Base-by-base conservation (phyloP, 2,888 invertebrate species). In the Stenurella melanura region DNA sequence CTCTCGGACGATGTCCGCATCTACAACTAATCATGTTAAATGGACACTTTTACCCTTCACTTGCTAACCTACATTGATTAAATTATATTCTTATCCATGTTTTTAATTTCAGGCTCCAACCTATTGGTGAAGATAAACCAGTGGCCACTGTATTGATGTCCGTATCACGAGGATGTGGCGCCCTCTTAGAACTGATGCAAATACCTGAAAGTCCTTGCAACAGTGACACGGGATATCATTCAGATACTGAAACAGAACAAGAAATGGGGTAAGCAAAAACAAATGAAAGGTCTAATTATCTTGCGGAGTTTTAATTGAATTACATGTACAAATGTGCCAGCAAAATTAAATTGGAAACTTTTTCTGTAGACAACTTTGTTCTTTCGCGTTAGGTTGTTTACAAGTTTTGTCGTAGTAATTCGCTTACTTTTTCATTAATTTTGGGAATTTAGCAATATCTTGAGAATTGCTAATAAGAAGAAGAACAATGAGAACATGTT, bases 201-300 rank as follows among this genome's bases (percentile, higher is more conserved):
- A 81, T 86, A 57, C 89, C 90, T 0, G 89, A 90, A 64, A 89
- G 90, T 81, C 90, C 91, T 70, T 91, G 92, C 85, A 92, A 92
- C 83, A 95, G 95, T 86, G 96, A 96, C 82, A 83, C 80, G 3
- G 96, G 96, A 17, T 96, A 96, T 88, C 96, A 96, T 86, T 95
- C 95, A 0, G 96, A 96, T 88, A 93, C 94, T 18, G 96, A 96
- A 84, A 84, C 83, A 80, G 89, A 89, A 85, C 84, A 85, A 78
- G 86, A 89, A 80, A 80, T 84, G 73, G 87, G 88, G 89, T 89
- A 84, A 85, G 85, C 76, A 26, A n/a, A 50, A 50, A 50, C 50
- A n/a, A 50, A 50, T 50, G 50, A 50, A 50, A 7, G 50, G 7
- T 50, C n/a, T n/a, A 50, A 50, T 50, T 50, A 50, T 50, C n/a